Evolutionary conservation across 2,797 vertebrate genomes (phyloP).

Genomic region (Thalassophryne amazonica): DNA sequence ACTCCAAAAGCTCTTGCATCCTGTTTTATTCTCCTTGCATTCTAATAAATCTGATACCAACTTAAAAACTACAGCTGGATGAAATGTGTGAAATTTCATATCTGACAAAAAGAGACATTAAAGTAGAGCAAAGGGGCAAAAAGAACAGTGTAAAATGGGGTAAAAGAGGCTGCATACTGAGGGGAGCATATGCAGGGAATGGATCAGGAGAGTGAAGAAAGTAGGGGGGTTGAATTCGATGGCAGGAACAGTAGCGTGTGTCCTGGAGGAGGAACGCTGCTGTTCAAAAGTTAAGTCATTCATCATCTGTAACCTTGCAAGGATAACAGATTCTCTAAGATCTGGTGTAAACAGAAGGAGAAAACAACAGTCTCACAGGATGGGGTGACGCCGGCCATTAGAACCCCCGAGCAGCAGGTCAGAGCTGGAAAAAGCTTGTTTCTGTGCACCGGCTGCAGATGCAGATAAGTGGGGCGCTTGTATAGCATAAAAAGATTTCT

Average conservation of each 20-base stretch:
- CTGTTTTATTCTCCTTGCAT: too few relatives aligned
- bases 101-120: too few relatives aligned
- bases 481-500: slow-evolving; percentile 49
- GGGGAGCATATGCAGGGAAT: too few relatives aligned
- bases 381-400: slow-evolving; percentile 1
- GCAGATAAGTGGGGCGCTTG: slow-evolving; percentile 38
- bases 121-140: too few relatives aligned
- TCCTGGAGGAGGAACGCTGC: slow-evolving; percentile 29
- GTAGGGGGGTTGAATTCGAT: slow-evolving; percentile 17
- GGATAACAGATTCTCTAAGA: slow-evolving; percentile 22
- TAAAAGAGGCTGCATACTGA: too few relatives aligned
- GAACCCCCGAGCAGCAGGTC: slow-evolving; percentile 13
- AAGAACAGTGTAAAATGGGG: too few relatives aligned
- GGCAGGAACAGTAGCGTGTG: slow-evolving; percentile 11
- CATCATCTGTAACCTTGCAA: slow-evolving; percentile 48
- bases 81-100: too few relatives aligned
- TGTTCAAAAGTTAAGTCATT: slow-evolving; percentile 23
- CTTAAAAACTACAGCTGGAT: too few relatives aligned
- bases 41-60: too few relatives aligned
- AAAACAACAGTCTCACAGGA: not conserved
- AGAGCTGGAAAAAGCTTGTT: slow-evolving; percentile 10
- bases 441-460: slow-evolving; percentile 24
- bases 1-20: too few relatives aligned
- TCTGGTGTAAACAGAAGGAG: slow-evolving; percentile 27
- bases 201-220: not conserved